These are phyloP conservation scores for Hydroisotoma schaefferi DNA, from an alignment of 2,888 invertebrate genomes.

Conservation along the genomic window DNA sequence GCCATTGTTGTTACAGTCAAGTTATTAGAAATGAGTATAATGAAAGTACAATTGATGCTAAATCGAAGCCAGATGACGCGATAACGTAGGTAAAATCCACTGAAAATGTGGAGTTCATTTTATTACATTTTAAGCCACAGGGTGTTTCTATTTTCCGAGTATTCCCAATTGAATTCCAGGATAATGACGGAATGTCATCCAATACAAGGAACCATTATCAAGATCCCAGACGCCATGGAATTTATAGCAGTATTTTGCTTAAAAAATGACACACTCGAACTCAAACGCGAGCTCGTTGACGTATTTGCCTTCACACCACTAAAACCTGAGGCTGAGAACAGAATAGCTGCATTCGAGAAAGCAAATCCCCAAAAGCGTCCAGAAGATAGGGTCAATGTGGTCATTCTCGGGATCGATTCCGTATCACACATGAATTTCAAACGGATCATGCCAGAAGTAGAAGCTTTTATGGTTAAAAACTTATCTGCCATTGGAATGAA, in stretches of 20 bases:
- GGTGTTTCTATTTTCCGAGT: too few relatives aligned
- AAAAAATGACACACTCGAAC: too few relatives aligned
- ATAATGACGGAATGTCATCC: too few relatives aligned
- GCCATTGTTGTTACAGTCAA: constrained; percentile 26
- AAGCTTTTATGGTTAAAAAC: constrained; percentile 58
- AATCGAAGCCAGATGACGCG: background rate
- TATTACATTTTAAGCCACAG: too few relatives aligned
- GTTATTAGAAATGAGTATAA: background rate
- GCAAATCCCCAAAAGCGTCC: background rate
- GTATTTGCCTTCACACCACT: constrained; percentile 29
- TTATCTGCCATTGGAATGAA: constrained; percentile 70
- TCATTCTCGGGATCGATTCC: constrained; percentile 79
- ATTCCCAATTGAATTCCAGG: too few relatives aligned
- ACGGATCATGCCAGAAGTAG: constrained; percentile 55
- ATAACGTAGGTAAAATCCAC: too few relatives aligned
- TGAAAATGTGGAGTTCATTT: too few relatives aligned
- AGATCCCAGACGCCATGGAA: constrained; percentile 16
- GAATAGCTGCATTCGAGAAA: constrained; percentile 6
- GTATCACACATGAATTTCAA: constrained; percentile 80
- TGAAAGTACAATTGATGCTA: constrained; percentile 3
- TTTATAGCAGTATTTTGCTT: constrained; percentile 31
- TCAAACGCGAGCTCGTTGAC: constrained; percentile 29
- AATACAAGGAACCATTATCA: too few relatives aligned
- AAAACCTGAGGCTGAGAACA: constrained; percentile 20
- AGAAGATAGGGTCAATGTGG: constrained; percentile 58